Base-by-base conservation (phyloP, 2,888 invertebrate species). In the Dioctria rufipes region DNA sequence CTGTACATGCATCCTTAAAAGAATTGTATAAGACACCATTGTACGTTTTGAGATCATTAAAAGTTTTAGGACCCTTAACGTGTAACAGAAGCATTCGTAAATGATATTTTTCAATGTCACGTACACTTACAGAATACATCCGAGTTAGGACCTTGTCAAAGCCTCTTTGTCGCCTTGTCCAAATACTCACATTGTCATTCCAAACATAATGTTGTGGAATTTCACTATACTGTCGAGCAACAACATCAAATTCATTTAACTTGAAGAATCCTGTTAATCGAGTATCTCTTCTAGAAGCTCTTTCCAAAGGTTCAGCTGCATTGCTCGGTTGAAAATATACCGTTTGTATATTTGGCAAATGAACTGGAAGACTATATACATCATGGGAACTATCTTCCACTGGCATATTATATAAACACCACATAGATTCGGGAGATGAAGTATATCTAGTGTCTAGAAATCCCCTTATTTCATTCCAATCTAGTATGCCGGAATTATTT, bases 51-150 rank as follows among this genome's bases (percentile, higher is more conserved):
- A 83, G 54, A 80, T 81, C 81, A 40, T 80, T 77, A 80, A 80
- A 83, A 75, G 71, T 81, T 80, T 81, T 82, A 73, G 82, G 75
- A 69, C 81, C 82, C 43, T 54, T 25, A 51, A 83, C 82, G 80
- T 80, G 82, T 54, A 83, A 78, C 8, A 82, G 58, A 49, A 80
- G 77, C 58, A 84, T 60, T 11, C 78, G 71, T n/a, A 82, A 78
- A 67, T 83, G 82, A 43, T 80, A 83, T 8, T 83, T 73, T 80
- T 83, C 81, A 37, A 83, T 60, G 39, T 83, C 13, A 79, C 71
- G 83, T 78, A 81, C 81, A 40, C 83, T 80, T 11, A 83, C 80
- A 13, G 66, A 71, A 80, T 82, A 83, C 80, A 83, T 54, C 4
- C 83, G 63, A 49, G 81, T 79, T 82, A 83, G 77, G 83, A 60